These are phyloP conservation scores for Anas platyrhynchos DNA, from an alignment of 2,113 vertebrate genomes.

Conservation along the genomic window DNA sequence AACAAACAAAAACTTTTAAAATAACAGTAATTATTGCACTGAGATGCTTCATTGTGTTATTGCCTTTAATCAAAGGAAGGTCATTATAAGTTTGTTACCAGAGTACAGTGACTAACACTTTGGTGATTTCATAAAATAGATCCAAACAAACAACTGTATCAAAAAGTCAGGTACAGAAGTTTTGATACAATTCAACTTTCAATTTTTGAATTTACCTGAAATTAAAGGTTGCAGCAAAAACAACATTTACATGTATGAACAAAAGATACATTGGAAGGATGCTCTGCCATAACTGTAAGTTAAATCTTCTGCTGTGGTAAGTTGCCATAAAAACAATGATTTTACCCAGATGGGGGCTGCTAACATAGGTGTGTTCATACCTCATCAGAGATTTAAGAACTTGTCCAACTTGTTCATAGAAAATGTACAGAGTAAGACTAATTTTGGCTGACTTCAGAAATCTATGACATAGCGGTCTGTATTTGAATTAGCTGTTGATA, in stretches of 20 bases:
- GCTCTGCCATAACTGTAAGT: not conserved
- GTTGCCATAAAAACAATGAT: not conserved
- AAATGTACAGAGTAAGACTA: not conserved
- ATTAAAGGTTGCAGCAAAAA: not conserved
- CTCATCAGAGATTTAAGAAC: not conserved
- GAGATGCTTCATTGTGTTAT: not conserved
- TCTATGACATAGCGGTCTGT: not conserved
- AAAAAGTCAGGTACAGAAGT: not conserved
- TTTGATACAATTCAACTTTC: not conserved
- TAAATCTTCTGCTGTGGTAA: not conserved
- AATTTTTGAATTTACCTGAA: not conserved
- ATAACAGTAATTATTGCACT: not conserved
- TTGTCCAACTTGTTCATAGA: not conserved
- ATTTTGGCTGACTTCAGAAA: not conserved
- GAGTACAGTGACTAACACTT: not conserved
- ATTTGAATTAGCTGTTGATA: not conserved
- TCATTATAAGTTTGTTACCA: not conserved
- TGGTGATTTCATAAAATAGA: not conserved
- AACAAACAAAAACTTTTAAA: not conserved
- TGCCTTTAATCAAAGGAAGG: not conserved
- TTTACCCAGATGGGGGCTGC: not conserved
- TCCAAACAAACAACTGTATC: not conserved
- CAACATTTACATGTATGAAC: not conserved
- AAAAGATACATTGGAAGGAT: not conserved
- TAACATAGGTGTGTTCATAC: not conserved